Conservation (phyloP, 1,140 invertebrate genomes). For the Temnothorax nylanderi region DNA sequence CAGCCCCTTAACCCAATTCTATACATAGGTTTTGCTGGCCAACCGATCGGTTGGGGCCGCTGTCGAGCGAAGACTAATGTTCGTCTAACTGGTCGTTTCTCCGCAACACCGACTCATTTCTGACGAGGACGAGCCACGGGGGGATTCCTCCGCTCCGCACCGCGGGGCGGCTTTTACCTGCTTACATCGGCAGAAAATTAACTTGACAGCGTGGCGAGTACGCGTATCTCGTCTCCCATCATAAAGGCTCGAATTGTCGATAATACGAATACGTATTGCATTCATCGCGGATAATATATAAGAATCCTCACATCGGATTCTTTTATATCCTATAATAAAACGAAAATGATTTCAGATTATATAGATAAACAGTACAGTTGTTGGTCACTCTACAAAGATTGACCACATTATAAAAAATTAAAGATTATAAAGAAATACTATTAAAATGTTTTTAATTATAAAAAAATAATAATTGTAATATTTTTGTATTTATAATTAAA, state of each 20-base stretch:
- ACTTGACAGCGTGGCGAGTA: constrained; percentile 20
- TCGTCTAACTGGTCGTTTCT: constrained; percentile 59
- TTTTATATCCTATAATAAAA: background rate
- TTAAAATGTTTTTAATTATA: no score
- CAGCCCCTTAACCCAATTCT: constrained; percentile 56
- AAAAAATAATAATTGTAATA: no score
- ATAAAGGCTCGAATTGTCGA: constrained; percentile 15
- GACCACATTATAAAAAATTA: no score
- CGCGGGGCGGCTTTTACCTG: constrained; percentile 40
- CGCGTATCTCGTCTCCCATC: background rate
- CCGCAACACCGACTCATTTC: constrained; percentile 35
- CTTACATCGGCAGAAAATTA: constrained; percentile 56
- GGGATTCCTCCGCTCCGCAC: constrained; percentile 13
- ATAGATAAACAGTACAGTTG: no score
- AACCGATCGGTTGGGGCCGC: constrained; percentile 4
- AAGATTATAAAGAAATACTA: no score
- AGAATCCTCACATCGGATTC: background rate
- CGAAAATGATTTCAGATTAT: background rate
- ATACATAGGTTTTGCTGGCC: constrained; percentile 46
- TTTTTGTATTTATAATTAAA: no score
- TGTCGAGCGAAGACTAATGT: constrained; percentile 64
- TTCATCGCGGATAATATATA: background rate
- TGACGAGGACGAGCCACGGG: constrained; percentile 23
- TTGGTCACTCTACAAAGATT: no score
- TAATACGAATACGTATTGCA: no score